Evolutionary conservation across 2,113 vertebrate species (phyloP).

Genomic region (Machaerirhynchus nigripectus): DNA sequence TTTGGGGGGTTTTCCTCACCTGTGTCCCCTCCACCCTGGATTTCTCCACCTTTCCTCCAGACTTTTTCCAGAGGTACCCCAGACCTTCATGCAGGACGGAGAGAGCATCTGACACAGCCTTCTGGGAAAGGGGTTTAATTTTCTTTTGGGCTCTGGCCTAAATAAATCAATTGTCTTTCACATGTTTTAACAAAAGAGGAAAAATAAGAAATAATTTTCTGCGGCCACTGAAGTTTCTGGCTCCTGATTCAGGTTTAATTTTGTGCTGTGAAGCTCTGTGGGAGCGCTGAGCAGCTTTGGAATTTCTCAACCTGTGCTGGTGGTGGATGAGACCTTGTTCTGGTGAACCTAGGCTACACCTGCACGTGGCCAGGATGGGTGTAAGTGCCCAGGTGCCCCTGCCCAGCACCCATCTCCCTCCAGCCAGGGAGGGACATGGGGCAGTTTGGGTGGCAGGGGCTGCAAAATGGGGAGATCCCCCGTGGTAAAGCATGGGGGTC

Average conservation of each 20-base stretch:
- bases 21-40: background rate
- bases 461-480: background rate
- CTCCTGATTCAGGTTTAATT: background rate
- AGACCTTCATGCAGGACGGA: background rate
- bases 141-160: background rate
- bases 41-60: background rate
- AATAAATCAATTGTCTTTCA: background rate
- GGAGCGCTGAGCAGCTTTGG: background rate
- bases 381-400: background rate
- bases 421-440: background rate
- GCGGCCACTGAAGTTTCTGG: background rate
- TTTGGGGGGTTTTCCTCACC: background rate
- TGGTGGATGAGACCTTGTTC: rapidly evolving
- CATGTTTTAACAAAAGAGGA: background rate
- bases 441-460: background rate
- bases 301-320: background rate
- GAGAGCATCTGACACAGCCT: background rate
- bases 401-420: background rate
- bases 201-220: background rate
- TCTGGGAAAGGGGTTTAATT: background rate
- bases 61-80: background rate
- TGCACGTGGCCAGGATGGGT: rapidly evolving
- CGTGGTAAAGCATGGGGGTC: rapidly evolving
- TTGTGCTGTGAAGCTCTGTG: background rate
- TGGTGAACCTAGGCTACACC: background rate